Evolutionary conservation across 2,888 invertebrate genomes (phyloP), one percentile per base, ranked within the genome.

Genomic region (Eupithecia exiguata): DNA sequence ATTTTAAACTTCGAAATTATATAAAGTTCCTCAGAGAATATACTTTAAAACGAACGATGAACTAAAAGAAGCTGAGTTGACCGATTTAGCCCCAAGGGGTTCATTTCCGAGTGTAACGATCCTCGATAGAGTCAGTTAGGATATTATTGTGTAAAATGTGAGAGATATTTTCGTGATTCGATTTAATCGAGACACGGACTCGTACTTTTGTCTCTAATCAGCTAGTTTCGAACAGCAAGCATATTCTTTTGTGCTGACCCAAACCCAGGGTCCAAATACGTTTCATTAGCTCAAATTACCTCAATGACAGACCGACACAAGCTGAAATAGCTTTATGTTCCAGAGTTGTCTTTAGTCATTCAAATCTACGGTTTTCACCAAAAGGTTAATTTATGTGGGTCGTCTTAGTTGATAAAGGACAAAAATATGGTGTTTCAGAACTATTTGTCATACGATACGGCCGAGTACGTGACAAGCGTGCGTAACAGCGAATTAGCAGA

Each of bases 401-500:
- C 77, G 70, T 75, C 78, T 76, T 71, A 78, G 77, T 79, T 74
- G 80, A 80, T 80, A 77, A 76, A 77, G 75, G 79, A 69, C 77
- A 80, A 80, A 80, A 80, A 80, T 80, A 78, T 77, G 74, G 76
- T 74, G 77, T 75, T 79, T 74, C 77, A 77, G 79, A 80, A 79
- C 79, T 80, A 80, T 80, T 80, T 80, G 80, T 79, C 80, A 79
- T 86, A 88, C 88, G 88, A 88, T 83, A 87, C 82, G 88, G 84
- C 83, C 84, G 79, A 81, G 84, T 80, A 86, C 89, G 89, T 88
- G 89, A 83, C 86, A 79, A 79, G 88, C 82, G 82, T 88, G 83
- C 84, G 85, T 78, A 83, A 79, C 78, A 79, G 85, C 82, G 84
- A 88, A 89, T 88, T 88, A 86, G 86, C 85, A 83, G 78, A 80